phyloP scores from a whole-genome alignment of 2,888 invertebrate species.

The Agrochola macilenta region DNA sequence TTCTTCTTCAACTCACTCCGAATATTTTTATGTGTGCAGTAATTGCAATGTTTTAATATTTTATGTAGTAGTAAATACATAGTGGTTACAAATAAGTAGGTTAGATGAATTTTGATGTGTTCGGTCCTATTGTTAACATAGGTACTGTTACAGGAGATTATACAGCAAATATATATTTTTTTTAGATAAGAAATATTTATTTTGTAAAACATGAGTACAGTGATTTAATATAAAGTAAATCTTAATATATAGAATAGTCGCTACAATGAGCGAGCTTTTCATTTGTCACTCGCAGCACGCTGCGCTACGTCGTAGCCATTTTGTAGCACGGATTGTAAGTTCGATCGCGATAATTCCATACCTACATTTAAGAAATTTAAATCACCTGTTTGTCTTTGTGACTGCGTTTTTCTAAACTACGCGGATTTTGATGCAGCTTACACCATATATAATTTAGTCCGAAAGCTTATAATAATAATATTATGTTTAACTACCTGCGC shows the following conservation, averaged over 20 bases:
- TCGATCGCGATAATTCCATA: neutral
- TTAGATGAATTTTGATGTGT: neutral
- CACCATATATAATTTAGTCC: too few relatives aligned
- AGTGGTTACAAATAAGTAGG: too few relatives aligned
- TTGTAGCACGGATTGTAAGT: neutral
- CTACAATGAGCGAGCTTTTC: neutral
- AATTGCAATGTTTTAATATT: too few relatives aligned
- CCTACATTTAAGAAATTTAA: neutral
- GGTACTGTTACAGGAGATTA: neutral
- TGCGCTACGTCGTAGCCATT: constrained; percentile 4
- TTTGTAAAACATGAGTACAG: too few relatives aligned
- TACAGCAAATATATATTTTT: too few relatives aligned
- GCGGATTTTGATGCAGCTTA: neutral
- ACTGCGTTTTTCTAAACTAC: neutral
- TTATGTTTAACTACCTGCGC: too few relatives aligned
- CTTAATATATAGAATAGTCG: neutral
- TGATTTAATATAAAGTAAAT: too few relatives aligned
- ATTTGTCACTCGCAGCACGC: neutral
- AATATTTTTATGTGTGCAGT: too few relatives aligned
- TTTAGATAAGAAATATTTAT: too few relatives aligned
- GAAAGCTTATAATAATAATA: too few relatives aligned
- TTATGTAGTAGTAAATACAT: too few relatives aligned
- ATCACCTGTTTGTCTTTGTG: neutral
- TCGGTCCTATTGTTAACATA: neutral
- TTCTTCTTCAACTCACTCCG: neutral